These are phyloP conservation scores for Fistularia commersonii DNA, from an alignment of 2,797 vertebrate genomes.

Conservation along the genomic window DNA sequence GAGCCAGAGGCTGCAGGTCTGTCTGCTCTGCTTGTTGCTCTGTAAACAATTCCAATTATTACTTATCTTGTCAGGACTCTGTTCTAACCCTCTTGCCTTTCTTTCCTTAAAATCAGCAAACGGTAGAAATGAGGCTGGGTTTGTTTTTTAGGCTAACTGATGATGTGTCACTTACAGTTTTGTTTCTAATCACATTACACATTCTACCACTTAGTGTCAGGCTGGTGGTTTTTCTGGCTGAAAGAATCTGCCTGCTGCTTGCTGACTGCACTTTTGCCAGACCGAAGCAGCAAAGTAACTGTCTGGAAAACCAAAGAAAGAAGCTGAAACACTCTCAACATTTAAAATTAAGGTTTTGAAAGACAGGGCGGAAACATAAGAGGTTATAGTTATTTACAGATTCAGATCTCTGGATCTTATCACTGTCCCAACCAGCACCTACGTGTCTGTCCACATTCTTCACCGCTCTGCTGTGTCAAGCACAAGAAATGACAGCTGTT, in stretches of 20 bases:
- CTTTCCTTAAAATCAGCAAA: conserved; percentile 10
- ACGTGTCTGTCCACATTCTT: background rate
- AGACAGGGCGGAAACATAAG: too few relatives aligned
- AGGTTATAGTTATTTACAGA: too few relatives aligned
- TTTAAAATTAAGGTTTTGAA: background rate
- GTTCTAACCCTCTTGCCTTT: conserved; percentile 26
- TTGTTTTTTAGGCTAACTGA: too few relatives aligned
- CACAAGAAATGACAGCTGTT: background rate
- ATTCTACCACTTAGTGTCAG: too few relatives aligned
- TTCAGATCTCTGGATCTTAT: too few relatives aligned
- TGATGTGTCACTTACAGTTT: too few relatives aligned
- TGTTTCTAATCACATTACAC: too few relatives aligned
- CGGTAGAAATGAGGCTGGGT: conserved; percentile 33
- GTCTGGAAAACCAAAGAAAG: background rate
- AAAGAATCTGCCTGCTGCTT: background rate
- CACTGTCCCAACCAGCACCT: too few relatives aligned
- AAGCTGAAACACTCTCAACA: background rate
- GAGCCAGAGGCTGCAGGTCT: conserved; percentile 21
- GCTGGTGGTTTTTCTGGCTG: background rate
- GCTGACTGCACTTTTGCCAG: background rate
- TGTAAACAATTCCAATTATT: conserved; percentile 57
- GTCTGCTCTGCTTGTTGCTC: conserved; percentile 29
- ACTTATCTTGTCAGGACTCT: conserved; percentile 27
- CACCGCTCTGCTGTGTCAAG: conserved; percentile 10
- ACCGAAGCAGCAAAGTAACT: background rate